Conservation (phyloP, 2,888 invertebrate species). For the Uropetala carovei region DNA sequence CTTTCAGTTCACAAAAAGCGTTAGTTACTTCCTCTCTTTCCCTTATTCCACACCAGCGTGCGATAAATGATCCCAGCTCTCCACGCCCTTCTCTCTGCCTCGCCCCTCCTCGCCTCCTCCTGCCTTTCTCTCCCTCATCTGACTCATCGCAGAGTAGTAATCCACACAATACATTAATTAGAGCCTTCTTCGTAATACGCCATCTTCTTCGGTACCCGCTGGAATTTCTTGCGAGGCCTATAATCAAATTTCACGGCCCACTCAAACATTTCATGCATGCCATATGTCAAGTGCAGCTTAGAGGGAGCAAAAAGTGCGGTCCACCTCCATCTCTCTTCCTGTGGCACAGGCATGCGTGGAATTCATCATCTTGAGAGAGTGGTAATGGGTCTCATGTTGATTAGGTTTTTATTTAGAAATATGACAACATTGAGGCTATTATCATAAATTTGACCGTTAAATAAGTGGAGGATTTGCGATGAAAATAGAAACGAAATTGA, state of each 20-base stretch:
- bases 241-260: constrained; percentile 54
- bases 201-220: not conserved
- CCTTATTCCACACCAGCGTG: constrained; percentile 10
- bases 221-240: constrained; percentile 25
- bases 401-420: too few relatives aligned
- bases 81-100: not conserved
- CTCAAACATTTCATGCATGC: constrained; percentile 55
- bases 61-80: constrained; percentile 10
- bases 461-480: too few relatives aligned
- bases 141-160: constrained; percentile 18
- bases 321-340: not conserved
- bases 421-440: too few relatives aligned
- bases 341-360: not conserved
- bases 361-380: not conserved
- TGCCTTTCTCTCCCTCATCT: not conserved
- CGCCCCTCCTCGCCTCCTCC: not conserved
- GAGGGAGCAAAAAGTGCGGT: not conserved
- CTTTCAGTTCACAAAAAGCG: constrained; percentile 34
- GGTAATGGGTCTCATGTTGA: not conserved
- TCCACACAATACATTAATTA: constrained; percentile 53
- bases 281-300: constrained; percentile 35
- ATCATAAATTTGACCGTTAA: too few relatives aligned
- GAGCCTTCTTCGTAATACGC: not conserved
- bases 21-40: constrained; percentile 5
- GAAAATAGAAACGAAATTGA: too few relatives aligned